A percentile compares a stretch with the other conserved stretches of the same genome.
These are phyloP conservation scores for Anabacerthia variegaticeps DNA, from an alignment of 2,797 vertebrate genomes.

Conservation along the genomic window DNA sequence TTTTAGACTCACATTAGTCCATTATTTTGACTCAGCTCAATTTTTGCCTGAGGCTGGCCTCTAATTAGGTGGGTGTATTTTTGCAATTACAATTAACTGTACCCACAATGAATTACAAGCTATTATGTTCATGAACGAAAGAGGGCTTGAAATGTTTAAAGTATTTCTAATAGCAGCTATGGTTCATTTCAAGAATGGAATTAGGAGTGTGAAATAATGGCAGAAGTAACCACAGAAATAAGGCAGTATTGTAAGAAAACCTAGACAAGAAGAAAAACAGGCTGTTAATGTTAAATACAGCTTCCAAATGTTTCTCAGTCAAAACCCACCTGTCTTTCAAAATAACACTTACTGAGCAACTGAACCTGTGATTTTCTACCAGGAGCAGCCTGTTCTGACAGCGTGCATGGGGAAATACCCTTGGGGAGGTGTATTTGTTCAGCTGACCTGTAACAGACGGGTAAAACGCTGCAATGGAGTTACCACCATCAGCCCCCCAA, in stretches of 20 bases:
- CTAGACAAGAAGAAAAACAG: not conserved
- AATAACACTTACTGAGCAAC: not conserved
- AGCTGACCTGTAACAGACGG: not conserved
- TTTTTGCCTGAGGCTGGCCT: slow-evolving; percentile 39
- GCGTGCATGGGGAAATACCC: rapidly evolving
- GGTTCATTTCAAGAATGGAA: slow-evolving; percentile 48
- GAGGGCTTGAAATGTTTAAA: slow-evolving; percentile 23
- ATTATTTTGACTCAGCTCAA: slow-evolving; percentile 49
- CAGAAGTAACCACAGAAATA: slow-evolving; percentile 34
- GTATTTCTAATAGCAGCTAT: slow-evolving; percentile 34
- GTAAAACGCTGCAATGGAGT: not conserved
- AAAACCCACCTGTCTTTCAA: not conserved
- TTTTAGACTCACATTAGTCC: slow-evolving; percentile 41
- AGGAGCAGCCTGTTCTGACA: not conserved
- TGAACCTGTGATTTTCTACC: not conserved
- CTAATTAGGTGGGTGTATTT: slow-evolving; percentile 53
- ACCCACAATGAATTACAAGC: slow-evolving; percentile 39
- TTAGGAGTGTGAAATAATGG: slow-evolving; percentile 30
- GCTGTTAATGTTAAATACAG: not conserved
- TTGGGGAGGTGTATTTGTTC: not conserved
- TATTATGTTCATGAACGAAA: slow-evolving; percentile 12
- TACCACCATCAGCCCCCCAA: not conserved
- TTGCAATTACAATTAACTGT: slow-evolving; percentile 43
- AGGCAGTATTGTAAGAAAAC: slow-evolving; percentile 7
- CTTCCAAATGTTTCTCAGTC: not conserved